Base-by-base conservation (phyloP, 2,113 vertebrate genomes). In the Pollimyrus isidori region DNA sequence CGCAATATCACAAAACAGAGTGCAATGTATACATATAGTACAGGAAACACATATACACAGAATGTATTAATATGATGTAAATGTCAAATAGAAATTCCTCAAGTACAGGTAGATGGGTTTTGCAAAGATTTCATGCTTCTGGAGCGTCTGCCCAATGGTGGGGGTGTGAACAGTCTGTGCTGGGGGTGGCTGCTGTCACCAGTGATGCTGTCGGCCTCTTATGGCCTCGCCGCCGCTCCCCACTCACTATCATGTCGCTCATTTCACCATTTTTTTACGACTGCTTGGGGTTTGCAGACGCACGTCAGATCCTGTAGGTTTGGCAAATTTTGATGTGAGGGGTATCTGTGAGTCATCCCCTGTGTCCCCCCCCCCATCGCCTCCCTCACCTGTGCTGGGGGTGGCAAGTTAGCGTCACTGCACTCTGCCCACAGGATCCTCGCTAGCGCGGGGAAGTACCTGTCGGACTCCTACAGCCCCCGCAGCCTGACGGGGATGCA, bases 381-480 rank as follows among this genome's bases (percentile, higher is more conserved):
- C 48, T 50, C 26, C 3, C 3, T 1, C 26, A 69, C 26, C 48
- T 50, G 69, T 49, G 46, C 21, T 3, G 82, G 6, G 45, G 82
- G 19, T n/a, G 19, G 23, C 9, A 9, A 13, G 45, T 83, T 52
- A 76, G 7, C 65, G 42, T 88, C 86, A 48, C 42, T 49, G n/a
- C 26, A 9, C 58, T 69, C 46, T 80, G 56, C 82, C 89, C 42
- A 26, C 49, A 99, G 98, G 95, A 97, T 99, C 92, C 93, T 99
- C 86, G 96, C 96, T 23, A 96, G 95, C 0, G 98, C 98, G 1
- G 97, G 98, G 45, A 99, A 97, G 93, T 98, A 98, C 91, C 94
- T 99, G 85, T 97, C 95, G 0, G 98, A 99, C 88, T 97, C 97
- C 5, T 99, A 98, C 93, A 98, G 98, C 93, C 98, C 98, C 39